phyloP scores from a whole-genome alignment of 1,140 invertebrate genomes.

The Druon quercuslanigerum region DNA sequence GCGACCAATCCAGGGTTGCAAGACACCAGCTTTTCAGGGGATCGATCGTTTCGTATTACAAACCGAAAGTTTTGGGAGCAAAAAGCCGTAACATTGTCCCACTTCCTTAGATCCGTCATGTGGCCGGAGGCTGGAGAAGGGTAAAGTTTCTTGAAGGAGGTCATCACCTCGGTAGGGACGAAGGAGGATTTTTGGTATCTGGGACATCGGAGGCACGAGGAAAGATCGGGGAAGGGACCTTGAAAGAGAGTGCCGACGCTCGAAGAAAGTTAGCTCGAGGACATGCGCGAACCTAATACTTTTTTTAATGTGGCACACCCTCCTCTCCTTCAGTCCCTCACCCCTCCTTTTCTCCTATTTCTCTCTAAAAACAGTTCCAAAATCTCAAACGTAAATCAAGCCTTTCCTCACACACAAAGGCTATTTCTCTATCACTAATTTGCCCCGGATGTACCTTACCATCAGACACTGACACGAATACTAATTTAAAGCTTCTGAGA shows the following conservation, averaged over 20 bases:
- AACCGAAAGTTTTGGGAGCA: slow-evolving; percentile 17
- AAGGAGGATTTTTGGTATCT: slow-evolving; percentile 55
- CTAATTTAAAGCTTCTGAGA: slow-evolving; percentile 13
- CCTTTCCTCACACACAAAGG: neutral
- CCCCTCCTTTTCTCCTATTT: slow-evolving; percentile 3
- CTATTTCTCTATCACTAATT: neutral
- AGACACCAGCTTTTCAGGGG: neutral
- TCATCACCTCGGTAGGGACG: slow-evolving; percentile 7
- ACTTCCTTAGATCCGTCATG: slow-evolving; percentile 36
- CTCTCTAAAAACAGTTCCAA: slow-evolving; percentile 11
- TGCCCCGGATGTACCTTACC: neutral
- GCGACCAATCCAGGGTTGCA: neutral
- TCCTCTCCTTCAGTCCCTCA: neutral
- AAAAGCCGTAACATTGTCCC: slow-evolving; percentile 35
- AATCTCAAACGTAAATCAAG: slow-evolving; percentile 16
- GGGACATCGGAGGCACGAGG: slow-evolving; percentile 47
- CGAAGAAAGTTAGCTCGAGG: slow-evolving; percentile 65
- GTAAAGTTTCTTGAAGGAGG: slow-evolving; percentile 38
- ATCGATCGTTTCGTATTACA: slow-evolving; percentile 6
- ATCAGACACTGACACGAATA: slow-evolving; percentile 2
- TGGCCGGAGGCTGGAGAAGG: slow-evolving; percentile 22
- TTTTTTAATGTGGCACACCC: neutral
- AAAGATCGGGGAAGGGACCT: slow-evolving; percentile 53
- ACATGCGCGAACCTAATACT: slow-evolving; percentile 36
- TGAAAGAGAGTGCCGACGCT: slow-evolving; percentile 63